Base-by-base conservation (phyloP, 1,140 invertebrate genomes). In the Campoletis sonorensis region DNA sequence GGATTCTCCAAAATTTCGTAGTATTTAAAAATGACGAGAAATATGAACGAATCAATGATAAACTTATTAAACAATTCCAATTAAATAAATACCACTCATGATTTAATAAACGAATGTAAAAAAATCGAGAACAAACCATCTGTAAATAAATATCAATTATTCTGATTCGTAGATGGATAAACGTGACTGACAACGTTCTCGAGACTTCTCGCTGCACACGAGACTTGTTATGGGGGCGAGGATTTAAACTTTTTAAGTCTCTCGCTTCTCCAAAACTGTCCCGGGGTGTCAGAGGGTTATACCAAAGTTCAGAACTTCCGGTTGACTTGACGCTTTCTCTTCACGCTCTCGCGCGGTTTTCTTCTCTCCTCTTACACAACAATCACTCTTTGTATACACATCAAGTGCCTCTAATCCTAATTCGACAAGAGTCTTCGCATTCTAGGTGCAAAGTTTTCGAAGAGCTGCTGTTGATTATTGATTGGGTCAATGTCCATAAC, bases 241-340 rank as follows among this genome's bases (percentile, higher is more conserved):
- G 85, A 81, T 84, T 87, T 87, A 87, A 90, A 88, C 88, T 90
- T 89, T 87, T 88, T 86, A 89, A 89, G 87, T 86, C 86, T 83
- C 82, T 40, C 54, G 84, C 82, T 70, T n/a, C 67, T 27, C 27
- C 5, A 33, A 30, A 70, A 30, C 67, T 70, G 27, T 70, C 67
- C 30, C 27, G 49, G 75, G 75, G 30, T 77, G 75, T 77, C 75
- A 70, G 27, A 70, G 40, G 75, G 75, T 77, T 77, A 70, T 70
- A 77, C 18, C 27, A 45, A 77, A 77, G 75, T 77, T 77, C 23
- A 64, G 33, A 27, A 64, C 54, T 77, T 77, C 75, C 75, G 54
- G 75, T 77, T 77, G 75, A 37, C 75, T 77, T 40, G 75, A 64
- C 75, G 54, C 75, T 77, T 64, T 61, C 75, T 61, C 75, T 58